Percentiles rank a stretch among this genome's conserved stretches.
Evolutionary conservation across 2,888 invertebrate species (phyloP).

Genomic region (Miltochrista miniata): DNA sequence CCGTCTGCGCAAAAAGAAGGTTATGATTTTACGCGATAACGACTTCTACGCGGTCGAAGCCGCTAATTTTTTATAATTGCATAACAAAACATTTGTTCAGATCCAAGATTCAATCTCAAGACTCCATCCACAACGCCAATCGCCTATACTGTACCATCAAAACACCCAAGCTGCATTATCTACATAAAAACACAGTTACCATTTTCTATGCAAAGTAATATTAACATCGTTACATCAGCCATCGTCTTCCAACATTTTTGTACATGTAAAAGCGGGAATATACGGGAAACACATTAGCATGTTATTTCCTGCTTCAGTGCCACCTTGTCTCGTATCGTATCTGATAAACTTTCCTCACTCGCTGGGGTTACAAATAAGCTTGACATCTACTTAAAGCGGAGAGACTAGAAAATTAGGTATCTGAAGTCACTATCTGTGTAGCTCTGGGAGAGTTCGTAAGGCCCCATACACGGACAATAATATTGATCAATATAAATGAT

Average conservation of each 20-base stretch:
- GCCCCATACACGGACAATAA: no score
- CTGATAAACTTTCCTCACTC: neutral
- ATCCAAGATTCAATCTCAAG: neutral
- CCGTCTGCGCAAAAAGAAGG: no score
- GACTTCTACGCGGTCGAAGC: no score
- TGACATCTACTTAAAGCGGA: neutral
- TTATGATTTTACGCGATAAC: no score
- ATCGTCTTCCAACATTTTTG: neutral
- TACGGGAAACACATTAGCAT: conserved; percentile 12
- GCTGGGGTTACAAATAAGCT: neutral
- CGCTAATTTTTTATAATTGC: no score
- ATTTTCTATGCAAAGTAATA: neutral
- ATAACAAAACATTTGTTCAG: no score
- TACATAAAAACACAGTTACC: no score
- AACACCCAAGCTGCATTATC: no score
- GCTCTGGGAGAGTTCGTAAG: no score
- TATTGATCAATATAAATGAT: no score
- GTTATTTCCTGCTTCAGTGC: conserved; percentile 10
- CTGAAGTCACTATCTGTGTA: no score
- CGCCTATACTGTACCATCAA: no score
- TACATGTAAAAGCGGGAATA: conserved; percentile 5
- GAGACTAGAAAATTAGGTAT: neutral
- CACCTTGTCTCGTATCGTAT: conserved; percentile 6
- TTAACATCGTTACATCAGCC: neutral
- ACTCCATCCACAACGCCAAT: neutral